phyloP scores from a whole-genome alignment of 2,113 vertebrate species.

The Delphinapterus leucas region DNA sequence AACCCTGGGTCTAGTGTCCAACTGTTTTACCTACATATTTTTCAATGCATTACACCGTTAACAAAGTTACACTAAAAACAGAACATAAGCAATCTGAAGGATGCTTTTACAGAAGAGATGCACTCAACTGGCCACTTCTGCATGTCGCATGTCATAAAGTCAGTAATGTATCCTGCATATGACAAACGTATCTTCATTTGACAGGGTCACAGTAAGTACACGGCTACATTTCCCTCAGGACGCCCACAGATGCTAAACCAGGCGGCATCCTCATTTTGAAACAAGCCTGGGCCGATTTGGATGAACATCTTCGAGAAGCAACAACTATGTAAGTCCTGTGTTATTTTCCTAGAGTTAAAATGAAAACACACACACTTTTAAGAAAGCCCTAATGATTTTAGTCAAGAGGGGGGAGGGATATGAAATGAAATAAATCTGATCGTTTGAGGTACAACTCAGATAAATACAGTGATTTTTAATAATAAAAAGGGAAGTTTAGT shows the following conservation, averaged over 20 bases:
- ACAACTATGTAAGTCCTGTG: neutral
- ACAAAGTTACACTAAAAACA: conserved; percentile 77
- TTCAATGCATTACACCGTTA: conserved; percentile 74
- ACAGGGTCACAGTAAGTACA: conserved; percentile 80
- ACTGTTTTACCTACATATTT: conserved; percentile 72
- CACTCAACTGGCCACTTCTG: conserved; percentile 75
- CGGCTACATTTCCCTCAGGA: conserved; percentile 74
- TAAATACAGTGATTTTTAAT: neutral
- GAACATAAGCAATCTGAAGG: conserved; percentile 71
- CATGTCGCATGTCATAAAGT: conserved; percentile 73
- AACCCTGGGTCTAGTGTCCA: conserved; percentile 53
- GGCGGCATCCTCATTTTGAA: conserved; percentile 47
- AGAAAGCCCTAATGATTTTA: conserved; percentile 16
- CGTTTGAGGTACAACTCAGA: neutral
- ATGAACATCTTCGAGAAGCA: neutral
- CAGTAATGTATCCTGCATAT: conserved; percentile 77
- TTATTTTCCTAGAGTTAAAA: neutral
- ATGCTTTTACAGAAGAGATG: conserved; percentile 70
- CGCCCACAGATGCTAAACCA: conserved; percentile 61
- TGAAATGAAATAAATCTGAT: neutral
- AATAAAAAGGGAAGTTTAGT: neutral
- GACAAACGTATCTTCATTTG: conserved; percentile 81
- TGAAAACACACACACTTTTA: neutral
- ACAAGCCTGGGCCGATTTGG: neutral
- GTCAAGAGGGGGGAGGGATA: neutral